These are phyloP conservation scores for Agrotis exclamationis DNA, from an alignment of 2,888 invertebrate species.

Conservation along the genomic window DNA sequence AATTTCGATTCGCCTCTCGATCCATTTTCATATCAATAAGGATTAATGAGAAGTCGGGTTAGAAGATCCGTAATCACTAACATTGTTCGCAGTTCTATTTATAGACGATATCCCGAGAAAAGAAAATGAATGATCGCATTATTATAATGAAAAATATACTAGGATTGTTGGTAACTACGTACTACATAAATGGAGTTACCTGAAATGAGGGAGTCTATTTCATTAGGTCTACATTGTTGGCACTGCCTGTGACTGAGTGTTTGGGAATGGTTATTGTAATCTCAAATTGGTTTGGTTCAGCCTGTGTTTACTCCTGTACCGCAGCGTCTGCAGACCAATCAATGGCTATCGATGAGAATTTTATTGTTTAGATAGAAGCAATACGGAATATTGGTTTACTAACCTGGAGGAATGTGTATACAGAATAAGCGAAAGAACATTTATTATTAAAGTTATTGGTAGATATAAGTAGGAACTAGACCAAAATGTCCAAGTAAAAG, in stretches of 20 bases:
- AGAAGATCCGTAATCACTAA: constrained; percentile 68
- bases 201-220: constrained; percentile 42
- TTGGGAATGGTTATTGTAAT: constrained; percentile 56
- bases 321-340: constrained; percentile 61
- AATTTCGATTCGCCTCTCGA: constrained; percentile 55
- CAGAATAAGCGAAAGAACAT: background rate
- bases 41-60: constrained; percentile 71
- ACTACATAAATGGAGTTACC: constrained; percentile 43
- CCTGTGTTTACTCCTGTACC: constrained; percentile 47
- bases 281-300: constrained; percentile 58
- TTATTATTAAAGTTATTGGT: background rate
- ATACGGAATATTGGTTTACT: constrained; percentile 32
- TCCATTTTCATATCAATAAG: constrained; percentile 75
- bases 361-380: constrained; percentile 48
- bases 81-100: constrained; percentile 67
- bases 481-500: too few relatives aligned
- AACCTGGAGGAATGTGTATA: background rate
- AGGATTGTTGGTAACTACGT: constrained; percentile 27
- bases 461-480: background rate
- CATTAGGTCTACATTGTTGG: constrained; percentile 55
- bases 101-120: constrained; percentile 44
- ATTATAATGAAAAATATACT: constrained; percentile 54
- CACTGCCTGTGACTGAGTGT: constrained; percentile 21
- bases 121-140: constrained; percentile 54
- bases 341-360: constrained; percentile 52